Conservation (phyloP, 2,113 vertebrate genomes). For the Cinclus cinclus region DNA sequence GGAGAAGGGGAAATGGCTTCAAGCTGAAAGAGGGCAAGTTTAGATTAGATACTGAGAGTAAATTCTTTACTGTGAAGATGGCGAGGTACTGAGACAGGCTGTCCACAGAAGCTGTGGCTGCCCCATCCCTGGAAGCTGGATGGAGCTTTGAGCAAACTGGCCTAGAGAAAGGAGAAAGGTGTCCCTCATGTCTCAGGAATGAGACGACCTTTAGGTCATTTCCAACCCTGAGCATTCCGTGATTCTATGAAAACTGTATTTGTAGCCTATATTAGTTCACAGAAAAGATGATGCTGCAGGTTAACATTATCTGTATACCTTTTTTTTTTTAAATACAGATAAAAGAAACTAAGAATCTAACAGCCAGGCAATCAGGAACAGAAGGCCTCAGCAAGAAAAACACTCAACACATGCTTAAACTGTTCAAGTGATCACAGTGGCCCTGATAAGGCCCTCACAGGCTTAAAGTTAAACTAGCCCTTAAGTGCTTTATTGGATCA, state of each 20-base stretch:
- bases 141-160: not conserved
- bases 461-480: not conserved
- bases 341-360: not conserved
- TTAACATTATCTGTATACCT: not conserved
- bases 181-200: not conserved
- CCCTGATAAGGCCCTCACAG: not conserved
- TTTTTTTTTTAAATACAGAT: not conserved
- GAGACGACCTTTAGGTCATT: not conserved
- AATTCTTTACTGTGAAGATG: not conserved
- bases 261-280: not conserved
- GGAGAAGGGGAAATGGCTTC: not conserved
- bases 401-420: slow-evolving; percentile 16
- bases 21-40: not conserved
- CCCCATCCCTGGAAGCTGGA: rapidly evolving
- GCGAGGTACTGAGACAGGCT: not conserved
- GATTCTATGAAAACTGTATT: not conserved
- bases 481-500: slow-evolving; percentile 21
- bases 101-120: not conserved
- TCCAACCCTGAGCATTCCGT: not conserved
- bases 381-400: not conserved
- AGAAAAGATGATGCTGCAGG: not conserved
- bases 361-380: not conserved
- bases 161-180: not conserved
- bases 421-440: not conserved
- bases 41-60: not conserved